phyloP scores from a whole-genome alignment of 2,797 vertebrate species.

The Agapornis canus region DNA sequence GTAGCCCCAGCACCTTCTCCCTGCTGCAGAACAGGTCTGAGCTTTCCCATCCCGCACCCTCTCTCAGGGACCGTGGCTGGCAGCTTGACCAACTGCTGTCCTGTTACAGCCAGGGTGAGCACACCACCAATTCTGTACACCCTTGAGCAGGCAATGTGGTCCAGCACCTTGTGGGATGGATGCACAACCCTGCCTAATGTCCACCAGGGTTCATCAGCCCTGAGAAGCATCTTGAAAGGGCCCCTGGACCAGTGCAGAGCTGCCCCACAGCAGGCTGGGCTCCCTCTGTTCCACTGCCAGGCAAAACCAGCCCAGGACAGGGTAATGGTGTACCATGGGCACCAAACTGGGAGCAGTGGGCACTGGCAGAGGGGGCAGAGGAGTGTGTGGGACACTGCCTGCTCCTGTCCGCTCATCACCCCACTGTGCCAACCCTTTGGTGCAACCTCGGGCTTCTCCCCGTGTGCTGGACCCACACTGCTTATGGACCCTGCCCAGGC shows the following conservation, averaged over 20 bases:
- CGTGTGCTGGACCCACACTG: rapidly evolving
- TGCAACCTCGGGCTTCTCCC: not conserved
- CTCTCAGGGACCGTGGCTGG: not conserved
- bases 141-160: not conserved
- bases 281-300: rapidly evolving
- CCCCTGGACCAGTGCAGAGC: rapidly evolving
- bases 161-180: not conserved
- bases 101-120: rapidly evolving
- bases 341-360: rapidly evolving
- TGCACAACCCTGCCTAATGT: not conserved
- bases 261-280: not conserved
- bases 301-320: not conserved
- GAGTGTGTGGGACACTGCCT: not conserved
- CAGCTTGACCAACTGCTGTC: not conserved
- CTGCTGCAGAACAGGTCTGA: not conserved
- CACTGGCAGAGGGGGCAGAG: rapidly evolving
- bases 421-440: rapidly evolving
- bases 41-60: not conserved
- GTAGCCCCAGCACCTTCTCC: not conserved
- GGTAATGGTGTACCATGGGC: rapidly evolving
- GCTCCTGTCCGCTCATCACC: not conserved
- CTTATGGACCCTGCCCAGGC: not conserved
- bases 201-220: not conserved
- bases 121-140: not conserved
- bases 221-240: not conserved